Conservation (phyloP, 2,113 vertebrate genomes). For the Nansenia antarctica region DNA sequence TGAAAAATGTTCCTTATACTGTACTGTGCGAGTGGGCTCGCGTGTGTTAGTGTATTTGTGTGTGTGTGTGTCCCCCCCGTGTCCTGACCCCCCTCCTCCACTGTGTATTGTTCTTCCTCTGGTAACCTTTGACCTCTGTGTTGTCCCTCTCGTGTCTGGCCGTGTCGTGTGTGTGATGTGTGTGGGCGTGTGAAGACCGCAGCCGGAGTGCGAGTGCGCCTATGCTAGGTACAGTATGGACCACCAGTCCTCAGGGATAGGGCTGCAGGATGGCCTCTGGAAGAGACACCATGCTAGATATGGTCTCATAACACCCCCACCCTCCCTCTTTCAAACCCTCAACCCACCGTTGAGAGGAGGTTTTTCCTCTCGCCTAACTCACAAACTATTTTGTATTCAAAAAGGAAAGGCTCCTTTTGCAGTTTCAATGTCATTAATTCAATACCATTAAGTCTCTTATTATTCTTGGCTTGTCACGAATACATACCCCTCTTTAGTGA, state of each 20-base stretch:
- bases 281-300: slow-evolving; percentile 36
- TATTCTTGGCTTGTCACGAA: neutral
- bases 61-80: slow-evolving; percentile 15
- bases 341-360: neutral
- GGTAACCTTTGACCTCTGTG: slow-evolving; percentile 75
- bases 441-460: neutral
- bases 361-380: neutral
- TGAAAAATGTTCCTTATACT: slow-evolving; percentile 32
- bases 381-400: neutral
- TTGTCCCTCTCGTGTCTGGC: slow-evolving; percentile 78
- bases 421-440: neutral
- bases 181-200: slow-evolving; percentile 90
- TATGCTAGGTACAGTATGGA: slow-evolving; percentile 89
- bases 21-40: slow-evolving; percentile 3
- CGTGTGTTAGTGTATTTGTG: slow-evolving; percentile 11
- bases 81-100: neutral
- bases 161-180: slow-evolving; percentile 81
- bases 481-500: neutral
- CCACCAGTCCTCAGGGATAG: slow-evolving; percentile 60
- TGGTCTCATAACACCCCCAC: neutral
- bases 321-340: slow-evolving; percentile 17
- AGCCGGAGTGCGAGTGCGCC: slow-evolving; percentile 93
- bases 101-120: slow-evolving; percentile 38
- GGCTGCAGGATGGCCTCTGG: slow-evolving; percentile 47
- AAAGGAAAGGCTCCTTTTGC: too few relatives aligned